phyloP scores from a whole-genome alignment of 2,888 invertebrate genomes.

The Ennomos quercinarius region DNA sequence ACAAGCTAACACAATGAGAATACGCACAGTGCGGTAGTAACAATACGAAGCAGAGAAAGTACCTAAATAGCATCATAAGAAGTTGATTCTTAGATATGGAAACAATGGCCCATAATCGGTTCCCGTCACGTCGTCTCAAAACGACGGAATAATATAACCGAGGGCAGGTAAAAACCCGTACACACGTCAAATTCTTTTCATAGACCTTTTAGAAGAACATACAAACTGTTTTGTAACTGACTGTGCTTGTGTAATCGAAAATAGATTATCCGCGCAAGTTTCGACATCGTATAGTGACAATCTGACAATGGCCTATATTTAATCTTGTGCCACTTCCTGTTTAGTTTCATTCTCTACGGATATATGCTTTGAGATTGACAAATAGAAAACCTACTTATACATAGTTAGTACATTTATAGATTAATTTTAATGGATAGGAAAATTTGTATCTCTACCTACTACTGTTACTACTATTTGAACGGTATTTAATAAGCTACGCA shows the following conservation, averaged over 20 bases:
- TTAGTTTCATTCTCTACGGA: not conserved
- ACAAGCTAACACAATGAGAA: slow-evolving; percentile 31
- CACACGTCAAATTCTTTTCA: slow-evolving; percentile 43
- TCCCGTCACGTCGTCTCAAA: slow-evolving; percentile 65
- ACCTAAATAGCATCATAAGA: slow-evolving; percentile 35
- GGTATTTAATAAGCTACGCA: no score
- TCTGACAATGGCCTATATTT: not conserved
- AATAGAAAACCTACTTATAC: no score
- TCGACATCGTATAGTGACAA: slow-evolving; percentile 6
- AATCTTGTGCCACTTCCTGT: not conserved
- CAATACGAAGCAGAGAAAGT: slow-evolving; percentile 50
- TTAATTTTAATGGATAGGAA: no score
- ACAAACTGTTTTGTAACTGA: slow-evolving; percentile 29
- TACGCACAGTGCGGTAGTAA: slow-evolving; percentile 39
- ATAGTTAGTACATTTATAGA: no score
- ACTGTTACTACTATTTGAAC: no score
- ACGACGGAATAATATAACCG: slow-evolving; percentile 44
- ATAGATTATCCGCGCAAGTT: slow-evolving; percentile 30
- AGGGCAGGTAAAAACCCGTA: slow-evolving; percentile 51
- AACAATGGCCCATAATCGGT: slow-evolving; percentile 71
- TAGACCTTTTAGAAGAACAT: slow-evolving; percentile 35
- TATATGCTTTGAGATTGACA: no score
- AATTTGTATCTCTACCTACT: no score
- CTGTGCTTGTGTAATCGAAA: slow-evolving; percentile 32
- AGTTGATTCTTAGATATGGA: slow-evolving; percentile 56